Conservation (phyloP, 2,888 invertebrate genomes). For the Drosophila pegasa region DNA sequence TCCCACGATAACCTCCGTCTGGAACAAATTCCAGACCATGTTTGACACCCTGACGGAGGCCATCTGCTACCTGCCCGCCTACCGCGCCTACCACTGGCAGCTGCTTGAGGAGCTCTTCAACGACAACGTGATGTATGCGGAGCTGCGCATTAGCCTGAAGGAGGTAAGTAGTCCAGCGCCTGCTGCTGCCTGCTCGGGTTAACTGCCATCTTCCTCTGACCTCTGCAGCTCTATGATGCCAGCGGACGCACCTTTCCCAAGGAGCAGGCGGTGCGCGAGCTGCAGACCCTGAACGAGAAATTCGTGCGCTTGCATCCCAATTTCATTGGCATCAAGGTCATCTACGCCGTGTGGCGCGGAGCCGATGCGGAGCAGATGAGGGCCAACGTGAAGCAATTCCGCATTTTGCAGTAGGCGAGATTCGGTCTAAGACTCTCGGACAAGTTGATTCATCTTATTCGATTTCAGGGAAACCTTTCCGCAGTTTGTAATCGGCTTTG, state of each 20-base stretch:
- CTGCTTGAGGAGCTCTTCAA: constrained; percentile 86
- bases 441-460: background rate
- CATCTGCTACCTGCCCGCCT: constrained; percentile 86
- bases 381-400: constrained; percentile 65
- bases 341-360: constrained; percentile 84
- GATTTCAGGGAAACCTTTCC: constrained; percentile 83
- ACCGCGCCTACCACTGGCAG: constrained; percentile 86
- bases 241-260: constrained; percentile 86
- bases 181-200: fast-evolving
- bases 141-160: constrained; percentile 85
- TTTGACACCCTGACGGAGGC: constrained; percentile 85
- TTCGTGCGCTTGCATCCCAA: constrained; percentile 86
- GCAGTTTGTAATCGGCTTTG: constrained; percentile 87
- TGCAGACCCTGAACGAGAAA: constrained; percentile 84
- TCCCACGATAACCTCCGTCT: constrained; percentile 82
- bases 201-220: too few species aligned
- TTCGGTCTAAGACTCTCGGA: too few species aligned
- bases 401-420: constrained; percentile 73
- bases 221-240: constrained; percentile 86
- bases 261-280: constrained; percentile 83
- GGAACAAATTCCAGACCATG: constrained; percentile 86
- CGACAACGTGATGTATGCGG: constrained; percentile 88
- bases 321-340: constrained; percentile 88
- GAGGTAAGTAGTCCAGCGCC: constrained; percentile 55
- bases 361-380: constrained; percentile 41